These are phyloP conservation scores for Prochilodus magdalenae DNA, from an alignment of 2,113 vertebrate species.

Conservation along the genomic window DNA sequence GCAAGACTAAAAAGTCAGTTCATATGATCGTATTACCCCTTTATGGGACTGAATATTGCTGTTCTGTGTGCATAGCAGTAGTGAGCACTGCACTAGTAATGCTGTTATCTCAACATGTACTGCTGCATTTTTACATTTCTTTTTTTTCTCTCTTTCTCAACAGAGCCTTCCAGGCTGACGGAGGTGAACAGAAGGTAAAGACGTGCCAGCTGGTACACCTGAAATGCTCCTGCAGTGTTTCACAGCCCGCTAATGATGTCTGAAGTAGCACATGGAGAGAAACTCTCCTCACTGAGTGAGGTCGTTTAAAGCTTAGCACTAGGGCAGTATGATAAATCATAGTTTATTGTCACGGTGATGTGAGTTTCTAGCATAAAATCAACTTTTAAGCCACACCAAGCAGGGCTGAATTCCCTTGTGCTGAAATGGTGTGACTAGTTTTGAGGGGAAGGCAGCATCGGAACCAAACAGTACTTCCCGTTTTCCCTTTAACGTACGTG, in stretches of 20 bases:
- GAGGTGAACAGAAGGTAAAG: constrained; percentile 77
- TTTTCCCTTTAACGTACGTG: no score
- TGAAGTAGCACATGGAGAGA: neutral
- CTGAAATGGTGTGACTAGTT: no score
- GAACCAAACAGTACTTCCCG: no score
- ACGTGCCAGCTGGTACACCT: constrained; percentile 1
- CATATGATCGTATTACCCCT: neutral
- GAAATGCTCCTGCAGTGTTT: constrained; percentile 56
- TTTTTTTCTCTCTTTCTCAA: neutral
- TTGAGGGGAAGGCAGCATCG: no score
- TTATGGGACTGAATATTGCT: neutral
- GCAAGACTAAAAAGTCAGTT: neutral
- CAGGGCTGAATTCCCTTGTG: no score
- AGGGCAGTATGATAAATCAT: no score
- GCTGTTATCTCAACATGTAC: neutral
- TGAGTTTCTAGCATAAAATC: no score
- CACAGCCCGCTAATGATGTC: neutral
- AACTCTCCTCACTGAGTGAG: neutral
- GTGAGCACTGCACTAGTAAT: neutral
- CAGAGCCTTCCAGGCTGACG: constrained; percentile 69
- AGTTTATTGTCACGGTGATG: no score
- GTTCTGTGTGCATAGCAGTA: neutral
- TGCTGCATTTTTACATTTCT: neutral
- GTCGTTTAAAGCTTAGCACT: neutral
- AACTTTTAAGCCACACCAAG: no score